Percentiles rank a stretch among this genome's conserved stretches.
phyloP scores from a whole-genome alignment of 2,888 invertebrate species.

The Hyposoter dolosus region DNA sequence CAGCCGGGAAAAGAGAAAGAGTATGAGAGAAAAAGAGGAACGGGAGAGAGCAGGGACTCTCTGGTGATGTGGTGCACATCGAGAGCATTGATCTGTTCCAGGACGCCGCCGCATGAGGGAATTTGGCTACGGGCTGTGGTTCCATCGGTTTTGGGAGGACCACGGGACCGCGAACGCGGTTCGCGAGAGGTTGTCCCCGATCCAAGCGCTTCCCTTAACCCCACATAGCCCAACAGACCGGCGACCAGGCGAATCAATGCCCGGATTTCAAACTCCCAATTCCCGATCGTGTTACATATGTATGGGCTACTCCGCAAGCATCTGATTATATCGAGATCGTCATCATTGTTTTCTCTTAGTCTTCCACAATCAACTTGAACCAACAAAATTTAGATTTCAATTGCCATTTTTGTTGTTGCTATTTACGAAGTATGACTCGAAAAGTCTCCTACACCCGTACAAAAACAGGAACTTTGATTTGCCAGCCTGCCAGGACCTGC shows the following conservation, averaged over 20 bases:
- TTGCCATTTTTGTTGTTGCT: neutral
- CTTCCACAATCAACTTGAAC: neutral
- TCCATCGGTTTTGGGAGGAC: conserved; percentile 68
- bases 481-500: too few species aligned
- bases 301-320: conserved; percentile 5
- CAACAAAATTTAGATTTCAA: neutral
- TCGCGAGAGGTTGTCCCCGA: conserved; percentile 56
- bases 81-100: conserved; percentile 67
- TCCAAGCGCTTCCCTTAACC: conserved; percentile 44
- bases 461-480: neutral
- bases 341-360: conserved; percentile 15
- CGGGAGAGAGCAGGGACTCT: conserved; percentile 10
- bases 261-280: conserved; percentile 62
- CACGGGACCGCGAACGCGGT: conserved; percentile 67
- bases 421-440: neutral
- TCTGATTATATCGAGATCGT: neutral
- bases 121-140: conserved; percentile 70
- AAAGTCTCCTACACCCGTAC: neutral
- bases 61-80: conserved; percentile 43
- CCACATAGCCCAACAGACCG: conserved; percentile 28
- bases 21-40: neutral
- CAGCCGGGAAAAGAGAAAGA: neutral
- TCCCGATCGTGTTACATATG: conserved; percentile 29
- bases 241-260: conserved; percentile 69
- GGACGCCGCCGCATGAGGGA: conserved; percentile 67